A percentile compares a stretch with the other conserved stretches of the same genome.
phyloP scores from a whole-genome alignment of 2,888 invertebrate species.

The Pyrgus malvae region DNA sequence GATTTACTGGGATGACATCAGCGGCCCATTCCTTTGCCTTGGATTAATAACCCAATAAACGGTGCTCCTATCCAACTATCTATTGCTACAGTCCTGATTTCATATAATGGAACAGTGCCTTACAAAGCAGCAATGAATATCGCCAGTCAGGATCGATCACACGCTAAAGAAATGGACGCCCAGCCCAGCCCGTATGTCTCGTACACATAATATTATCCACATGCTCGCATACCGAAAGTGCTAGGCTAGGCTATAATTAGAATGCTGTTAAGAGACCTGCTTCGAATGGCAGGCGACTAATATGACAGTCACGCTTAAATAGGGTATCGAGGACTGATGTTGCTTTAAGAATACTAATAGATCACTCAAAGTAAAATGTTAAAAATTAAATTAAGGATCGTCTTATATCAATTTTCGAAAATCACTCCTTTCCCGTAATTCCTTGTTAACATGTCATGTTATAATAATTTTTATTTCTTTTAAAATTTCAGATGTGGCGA shows the following conservation, averaged over 20 bases:
- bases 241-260: constrained; percentile 65
- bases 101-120: background rate
- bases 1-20: constrained; percentile 51
- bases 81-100: background rate
- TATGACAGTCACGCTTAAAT: constrained; percentile 23
- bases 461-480: too few species aligned
- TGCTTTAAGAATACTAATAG: constrained; percentile 7
- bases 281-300: constrained; percentile 47
- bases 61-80: background rate
- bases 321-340: constrained; percentile 7
- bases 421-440: too few species aligned
- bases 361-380: too few species aligned
- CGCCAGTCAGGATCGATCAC: constrained; percentile 3
- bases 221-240: constrained; percentile 52
- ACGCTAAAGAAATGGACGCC: background rate
- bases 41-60: background rate
- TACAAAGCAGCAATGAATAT: constrained; percentile 2
- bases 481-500: constrained; percentile 86
- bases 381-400: too few species aligned
- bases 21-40: constrained; percentile 19
- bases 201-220: background rate
- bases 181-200: background rate
- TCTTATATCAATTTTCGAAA: too few species aligned
- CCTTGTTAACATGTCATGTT: too few species aligned
- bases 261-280: constrained; percentile 49